Evolutionary conservation across 35 echinoderm and acorn worm genomes (phyloP), one percentile per base, ranked within the genome.

Genomic region (Heliocidaris tuberculata): DNA sequence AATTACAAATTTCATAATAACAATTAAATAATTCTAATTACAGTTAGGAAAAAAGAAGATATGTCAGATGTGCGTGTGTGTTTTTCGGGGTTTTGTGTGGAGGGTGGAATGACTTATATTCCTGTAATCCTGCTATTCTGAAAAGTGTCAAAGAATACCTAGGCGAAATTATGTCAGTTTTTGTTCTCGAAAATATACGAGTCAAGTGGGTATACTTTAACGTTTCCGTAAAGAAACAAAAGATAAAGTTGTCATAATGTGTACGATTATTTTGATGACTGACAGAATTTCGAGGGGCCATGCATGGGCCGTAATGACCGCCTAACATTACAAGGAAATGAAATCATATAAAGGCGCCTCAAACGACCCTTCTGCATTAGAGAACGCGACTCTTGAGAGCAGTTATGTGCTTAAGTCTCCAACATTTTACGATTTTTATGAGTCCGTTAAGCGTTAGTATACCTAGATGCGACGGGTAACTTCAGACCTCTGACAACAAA

Each of bases 381-480:
- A 78, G 65, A 78, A 78, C 65, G 65, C 65, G 65, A 78, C 65
- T 78, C 65, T 27, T 78, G 65, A 78, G 65, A 78, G 65, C 65
- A 78, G 65, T 78, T 78, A 78, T 78, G 65, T 78, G 65, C 65
- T 78, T 78, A 78, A n/a, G 65, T 78, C 65, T 78, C 65, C 65
- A 78, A 78, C 65, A 78, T 78, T 78, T 78, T 78, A 78, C 5
- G 65, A n/a, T 78, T n/a, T n/a, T 78, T 78, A 78, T n/a, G 65
- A 78, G 65, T 78, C 65, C 65, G 65, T 19, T 42, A 42, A 42
- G 35, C 35, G 35, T 42, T 78, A 78, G 65, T 78, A 78, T 78
- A n/a, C 65, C 65, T 78, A 2, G 21, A 24, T 78, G 65, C 8
- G 65, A n/a, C 21, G 27, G 27, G 65, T 56, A 78, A n/a, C 65